Evolutionary conservation across 35 echinoderm and acorn worm genomes (phyloP), one percentile per base, ranked within the genome.

Genomic region (Ptychodera flava): DNA sequence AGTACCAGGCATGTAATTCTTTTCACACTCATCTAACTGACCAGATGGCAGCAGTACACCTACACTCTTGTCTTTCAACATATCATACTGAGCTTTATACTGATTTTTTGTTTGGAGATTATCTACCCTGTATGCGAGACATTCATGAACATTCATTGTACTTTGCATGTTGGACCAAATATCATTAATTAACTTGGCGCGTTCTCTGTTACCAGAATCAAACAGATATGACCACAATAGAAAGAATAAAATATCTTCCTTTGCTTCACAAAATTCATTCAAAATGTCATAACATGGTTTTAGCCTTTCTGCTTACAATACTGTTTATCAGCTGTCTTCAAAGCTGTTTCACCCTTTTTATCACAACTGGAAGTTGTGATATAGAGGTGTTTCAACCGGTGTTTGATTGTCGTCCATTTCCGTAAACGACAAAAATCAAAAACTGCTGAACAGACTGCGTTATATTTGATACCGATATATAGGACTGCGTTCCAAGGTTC

Each of bases 1-100:
- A 34, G 28, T 91, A 10, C 90, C 90, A 0, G 90, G 90, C 90
- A 87, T 79, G 78, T 37, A 91, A 15, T n/a, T 36, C 78, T 80
- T 77, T 29, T 87, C 78, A 14, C 32, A 75, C 31, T 80, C 78
- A 29, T 22, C 35, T 1, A 91, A 33, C 2, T 33, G 35, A 31
- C 78, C 31, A 0, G 85, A 85, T 0, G 35, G 90, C 52, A 82
- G 37, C 0, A 91, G 33, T 1, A 86, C 76, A 15, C 30, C 16
- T 0, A 38, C 28, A 28, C 85, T 80, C 36, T 86, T 87, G 16
- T 29, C 15, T 14, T 82, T 87, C 16, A 77, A 64, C 28, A 76
- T 31, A 15, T 77, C 27, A 83, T 87, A 91, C 38, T 87, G 85
- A 1, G 35, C 79, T 32, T 82, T 16, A 32, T 91, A 91, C 15